Base-by-base conservation (phyloP, 2,888 invertebrate genomes). In the Leptopilina drosophilae region DNA sequence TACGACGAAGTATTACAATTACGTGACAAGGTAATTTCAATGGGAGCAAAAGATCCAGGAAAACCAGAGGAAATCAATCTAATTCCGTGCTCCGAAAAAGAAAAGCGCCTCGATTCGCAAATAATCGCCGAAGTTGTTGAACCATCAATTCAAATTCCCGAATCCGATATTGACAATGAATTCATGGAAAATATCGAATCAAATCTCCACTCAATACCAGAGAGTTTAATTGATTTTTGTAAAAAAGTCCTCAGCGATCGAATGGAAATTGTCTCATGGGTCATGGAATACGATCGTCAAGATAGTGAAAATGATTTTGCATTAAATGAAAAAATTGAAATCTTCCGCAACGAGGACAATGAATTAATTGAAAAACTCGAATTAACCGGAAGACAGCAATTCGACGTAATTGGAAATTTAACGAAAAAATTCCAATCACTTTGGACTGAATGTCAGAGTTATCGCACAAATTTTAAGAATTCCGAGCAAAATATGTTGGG, bases 41-140 rank as follows among this genome's bases (percentile, higher is more conserved):
- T 64, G 56, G 91, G 91, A 5, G 84, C 82, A 6, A 89, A 87
- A 67, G 90, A 90, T 82, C 89, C 90, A 0, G 90, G 90, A 15
- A 87, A 86, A 76, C 76, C 89, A 15, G 90, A 91, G 11, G 86
- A 85, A 11, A 64, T 87, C 15, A 82, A 81, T 46, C 73, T 85
- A 0, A 15, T 75, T n/a, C 20, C 77, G 14, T 42, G 67, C 56
- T 33, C 73, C n/a, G 15, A 66, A 73, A 49, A 56, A 77, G 78
- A 53, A 33, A 73, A 49, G 56, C 59, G 15, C 69, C 56, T 65
- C 12, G 14, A 73, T 75, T 11, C 46, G 0, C 66, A 11, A 66
- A 77, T 15, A 73, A 26, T 56, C 78, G 49, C 33, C 65, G 67
- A 64, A 80, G 83, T 82, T 75, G 83, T 82, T 75, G 77, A 59